phyloP scores from a whole-genome alignment of 2,113 vertebrate species.

The Numenius arquata region DNA sequence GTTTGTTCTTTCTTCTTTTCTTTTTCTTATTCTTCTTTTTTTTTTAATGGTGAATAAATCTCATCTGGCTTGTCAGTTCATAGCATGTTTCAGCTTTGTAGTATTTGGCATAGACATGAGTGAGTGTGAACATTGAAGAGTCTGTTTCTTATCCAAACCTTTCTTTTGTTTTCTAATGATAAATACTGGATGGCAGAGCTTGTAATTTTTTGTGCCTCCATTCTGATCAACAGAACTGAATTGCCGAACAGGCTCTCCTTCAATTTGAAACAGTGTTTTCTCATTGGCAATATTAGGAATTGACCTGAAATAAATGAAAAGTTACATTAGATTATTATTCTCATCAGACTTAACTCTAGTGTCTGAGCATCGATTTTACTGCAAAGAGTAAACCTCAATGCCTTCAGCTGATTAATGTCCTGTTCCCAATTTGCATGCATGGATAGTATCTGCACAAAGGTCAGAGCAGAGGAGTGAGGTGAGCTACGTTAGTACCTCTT shows the following conservation, averaged over 20 bases:
- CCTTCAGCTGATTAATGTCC: slow-evolving; percentile 12
- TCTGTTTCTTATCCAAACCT: not conserved
- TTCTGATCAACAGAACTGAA: not conserved
- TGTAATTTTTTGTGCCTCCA: not conserved
- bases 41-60: not conserved
- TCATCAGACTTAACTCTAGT: not conserved
- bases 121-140: not conserved
- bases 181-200: not conserved
- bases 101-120: not conserved
- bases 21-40: too few species aligned
- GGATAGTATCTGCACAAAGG: not conserved
- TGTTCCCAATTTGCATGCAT: not conserved
- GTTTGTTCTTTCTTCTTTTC: not conserved
- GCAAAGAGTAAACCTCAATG: not conserved
- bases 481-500: not conserved
- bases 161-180: not conserved
- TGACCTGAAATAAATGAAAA: not conserved
- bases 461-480: not conserved
- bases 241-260: not conserved
- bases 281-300: not conserved
- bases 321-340: not conserved
- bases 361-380: not conserved
- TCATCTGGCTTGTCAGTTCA: not conserved
- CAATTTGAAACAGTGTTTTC: not conserved
- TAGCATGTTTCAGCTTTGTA: not conserved